Evolutionary conservation across 1,140 invertebrate genomes (phyloP).

Genomic region (Hydropsyche tenuis): DNA sequence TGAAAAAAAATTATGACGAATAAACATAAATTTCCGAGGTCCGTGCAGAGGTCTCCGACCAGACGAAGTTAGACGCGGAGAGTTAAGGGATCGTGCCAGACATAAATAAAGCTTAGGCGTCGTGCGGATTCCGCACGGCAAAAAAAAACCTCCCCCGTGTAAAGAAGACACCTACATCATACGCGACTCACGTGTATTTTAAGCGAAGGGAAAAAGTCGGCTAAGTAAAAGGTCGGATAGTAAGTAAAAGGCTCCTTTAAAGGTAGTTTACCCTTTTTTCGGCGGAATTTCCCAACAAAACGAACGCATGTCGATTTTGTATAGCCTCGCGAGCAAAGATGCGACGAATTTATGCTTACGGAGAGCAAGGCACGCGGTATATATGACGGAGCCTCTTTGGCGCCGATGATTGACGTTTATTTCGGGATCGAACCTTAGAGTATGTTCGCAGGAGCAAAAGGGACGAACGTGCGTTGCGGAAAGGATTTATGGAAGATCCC

Average conservation of each 20-base stretch:
- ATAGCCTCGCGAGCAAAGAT: neutral
- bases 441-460: neutral
- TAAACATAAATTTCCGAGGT: conserved; percentile 30
- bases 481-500: conserved; percentile 23
- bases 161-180: neutral
- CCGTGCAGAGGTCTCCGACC: neutral
- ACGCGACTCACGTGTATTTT: no score
- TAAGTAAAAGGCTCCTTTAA: no score
- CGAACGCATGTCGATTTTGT: neutral
- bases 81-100: conserved; percentile 31
- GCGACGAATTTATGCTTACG: conserved; percentile 8
- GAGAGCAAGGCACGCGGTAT: neutral
- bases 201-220: no score
- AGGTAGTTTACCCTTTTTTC: no score
- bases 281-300: neutral
- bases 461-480: neutral
- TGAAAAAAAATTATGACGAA: conserved; percentile 20
- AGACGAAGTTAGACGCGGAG: conserved; percentile 28
- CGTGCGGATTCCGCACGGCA: neutral
- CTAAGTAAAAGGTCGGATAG: conserved; percentile 3
- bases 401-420: conserved; percentile 31
- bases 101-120: conserved; percentile 36
- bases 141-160: neutral
- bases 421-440: neutral
- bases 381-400: conserved; percentile 7